Conservation (phyloP, 2,113 vertebrate species). For the human region DNA sequence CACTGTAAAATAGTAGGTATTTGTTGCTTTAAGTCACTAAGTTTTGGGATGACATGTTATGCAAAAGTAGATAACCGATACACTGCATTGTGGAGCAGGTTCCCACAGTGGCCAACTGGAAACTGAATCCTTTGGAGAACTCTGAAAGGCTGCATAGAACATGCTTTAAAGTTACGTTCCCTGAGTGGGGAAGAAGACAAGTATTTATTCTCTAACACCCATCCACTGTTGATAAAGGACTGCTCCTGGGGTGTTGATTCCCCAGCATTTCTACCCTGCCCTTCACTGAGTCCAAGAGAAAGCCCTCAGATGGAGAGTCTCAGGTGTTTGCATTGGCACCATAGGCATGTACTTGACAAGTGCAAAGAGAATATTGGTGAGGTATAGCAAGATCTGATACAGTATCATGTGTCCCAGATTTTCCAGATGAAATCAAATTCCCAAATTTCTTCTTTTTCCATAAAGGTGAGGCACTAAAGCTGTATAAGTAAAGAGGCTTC, state of each 20-base stretch:
- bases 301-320: too few relatives aligned
- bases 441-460: neutral
- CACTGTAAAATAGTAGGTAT: neutral
- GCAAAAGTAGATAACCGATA: neutral
- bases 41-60: neutral
- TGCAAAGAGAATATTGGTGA: rapidly evolving
- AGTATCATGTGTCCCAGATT: neutral
- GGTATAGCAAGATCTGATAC: neutral
- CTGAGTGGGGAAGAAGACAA: neutral
- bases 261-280: neutral
- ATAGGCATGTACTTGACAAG: rapidly evolving
- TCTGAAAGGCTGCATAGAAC: neutral
- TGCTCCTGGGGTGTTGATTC: neutral
- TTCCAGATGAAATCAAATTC: neutral
- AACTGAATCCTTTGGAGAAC: neutral
- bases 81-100: neutral
- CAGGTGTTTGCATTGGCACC: too few relatives aligned
- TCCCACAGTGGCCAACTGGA: neutral
- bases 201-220: neutral
- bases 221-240: too few relatives aligned
- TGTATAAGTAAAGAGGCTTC: neutral
- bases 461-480: neutral
- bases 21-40: neutral
- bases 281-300: neutral
- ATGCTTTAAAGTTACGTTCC: too few relatives aligned